Conservation (phyloP, 1,140 invertebrate genomes). For the Cydia amplana region DNA sequence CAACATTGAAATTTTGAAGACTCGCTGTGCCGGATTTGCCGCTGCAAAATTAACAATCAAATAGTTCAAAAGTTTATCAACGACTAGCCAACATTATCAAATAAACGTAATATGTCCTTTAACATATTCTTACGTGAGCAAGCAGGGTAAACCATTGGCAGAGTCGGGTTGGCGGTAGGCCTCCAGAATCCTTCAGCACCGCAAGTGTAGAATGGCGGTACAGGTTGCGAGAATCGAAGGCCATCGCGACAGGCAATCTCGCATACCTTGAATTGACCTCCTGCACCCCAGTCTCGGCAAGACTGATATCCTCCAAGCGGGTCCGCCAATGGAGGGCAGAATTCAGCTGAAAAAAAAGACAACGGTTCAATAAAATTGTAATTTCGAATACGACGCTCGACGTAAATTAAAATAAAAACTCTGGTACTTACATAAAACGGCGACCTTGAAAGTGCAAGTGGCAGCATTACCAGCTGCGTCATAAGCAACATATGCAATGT, state of each 20-base stretch:
- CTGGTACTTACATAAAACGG: conserved; percentile 88
- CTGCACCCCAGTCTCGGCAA: conserved; percentile 97
- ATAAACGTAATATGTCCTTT: conserved; percentile 27
- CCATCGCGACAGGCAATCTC: conserved; percentile 93
- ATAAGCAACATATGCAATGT: conserved; percentile 95
- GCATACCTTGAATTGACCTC: conserved; percentile 96
- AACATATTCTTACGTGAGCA: conserved; percentile 86
- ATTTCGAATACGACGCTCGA: conserved; percentile 20
- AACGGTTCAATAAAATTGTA: background rate
- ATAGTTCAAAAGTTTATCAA: conserved; percentile 5
- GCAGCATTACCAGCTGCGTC: conserved; percentile 95
- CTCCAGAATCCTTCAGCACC: conserved; percentile 98
- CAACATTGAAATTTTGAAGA: conserved; percentile 95
- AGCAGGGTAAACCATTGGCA: conserved; percentile 92
- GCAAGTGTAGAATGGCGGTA: conserved; percentile 97
- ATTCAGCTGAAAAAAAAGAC: conserved; percentile 84
- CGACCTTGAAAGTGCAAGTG: conserved; percentile 96
- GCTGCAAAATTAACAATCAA: conserved; percentile 75
- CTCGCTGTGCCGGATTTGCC: conserved; percentile 91
- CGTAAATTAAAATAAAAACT: background rate
- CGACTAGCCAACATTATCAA: conserved; percentile 15
- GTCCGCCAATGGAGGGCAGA: conserved; percentile 92
- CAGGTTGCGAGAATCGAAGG: conserved; percentile 92
- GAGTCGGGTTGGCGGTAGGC: conserved; percentile 88
- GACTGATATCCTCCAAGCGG: conserved; percentile 93